Evolutionary conservation across 1,140 invertebrate genomes (phyloP), one percentile per base, ranked within the genome.

Genomic region (Hylyphantes graminicola): DNA sequence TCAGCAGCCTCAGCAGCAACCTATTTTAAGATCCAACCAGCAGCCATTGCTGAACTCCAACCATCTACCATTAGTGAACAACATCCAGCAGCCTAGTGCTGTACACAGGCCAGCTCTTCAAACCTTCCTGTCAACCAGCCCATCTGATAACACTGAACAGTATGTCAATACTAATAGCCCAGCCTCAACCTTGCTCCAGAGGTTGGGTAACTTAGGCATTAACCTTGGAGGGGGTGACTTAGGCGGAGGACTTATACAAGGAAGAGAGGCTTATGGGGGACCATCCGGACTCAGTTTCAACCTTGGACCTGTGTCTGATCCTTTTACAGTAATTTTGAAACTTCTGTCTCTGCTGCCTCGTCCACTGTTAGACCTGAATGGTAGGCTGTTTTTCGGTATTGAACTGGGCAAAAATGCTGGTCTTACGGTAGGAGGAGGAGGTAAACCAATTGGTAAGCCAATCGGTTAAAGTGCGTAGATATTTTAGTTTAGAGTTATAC

Each of bases 341-440:
- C 57, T 85, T 0, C 65, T 85, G n/a, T 77, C 82, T 13, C 51
- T 85, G 4, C 68, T 85, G 17, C 82, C 82, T n/a, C 73, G 82
- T 21, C 82, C 82, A 48, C 21, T 85, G 2, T 21, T 85, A 35
- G 74, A 85, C 61, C 74, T 85, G 7, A 76, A 85, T 61, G 74
- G 82, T 5, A 76, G 72, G 54, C 48, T 85, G 51, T 85, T 85
- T 17, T 85, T 85, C 35, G 82, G 82, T 1, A 85, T 85, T 12
- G 82, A 85, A 11, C 21, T 85, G 17, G 82, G 82, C n/a, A 85
- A 77, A 68, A 85, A 85, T 70, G 82, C 82, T 15, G 82, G 82
- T 15, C 63, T 85, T 48, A 65, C 70, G 9, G 19, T 74, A 7
- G 80, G 80, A 11, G 54, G 53, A 17, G 61, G 6, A 7, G 17